Conservation (phyloP, 1,140 invertebrate genomes). For the Micrasema longulum region DNA sequence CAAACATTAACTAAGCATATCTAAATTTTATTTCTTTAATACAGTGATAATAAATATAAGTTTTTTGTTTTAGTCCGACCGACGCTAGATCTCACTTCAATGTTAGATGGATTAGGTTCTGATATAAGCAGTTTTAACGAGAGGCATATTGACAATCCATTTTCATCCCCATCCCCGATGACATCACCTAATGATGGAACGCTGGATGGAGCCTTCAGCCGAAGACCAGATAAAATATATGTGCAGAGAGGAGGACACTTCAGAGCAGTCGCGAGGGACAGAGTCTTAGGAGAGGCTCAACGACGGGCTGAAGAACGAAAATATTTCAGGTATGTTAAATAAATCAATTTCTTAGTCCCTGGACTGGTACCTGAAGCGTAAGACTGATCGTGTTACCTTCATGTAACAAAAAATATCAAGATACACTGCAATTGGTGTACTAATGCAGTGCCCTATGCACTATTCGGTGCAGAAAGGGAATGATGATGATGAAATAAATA, state of each 20-base stretch:
- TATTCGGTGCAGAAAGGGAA: too few species aligned
- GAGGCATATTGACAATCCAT: slow-evolving; percentile 67
- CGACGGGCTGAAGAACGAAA: slow-evolving; percentile 63
- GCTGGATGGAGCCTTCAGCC: slow-evolving; percentile 58
- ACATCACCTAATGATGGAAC: slow-evolving; percentile 67
- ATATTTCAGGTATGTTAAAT: slow-evolving; percentile 63
- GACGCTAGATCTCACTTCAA: slow-evolving; percentile 61
- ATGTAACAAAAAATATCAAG: too few species aligned
- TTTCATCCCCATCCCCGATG: slow-evolving; percentile 66
- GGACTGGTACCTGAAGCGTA: too few species aligned
- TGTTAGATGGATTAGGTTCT: slow-evolving; percentile 64
- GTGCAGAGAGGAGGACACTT: slow-evolving; percentile 67
- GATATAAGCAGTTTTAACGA: slow-evolving; percentile 63
- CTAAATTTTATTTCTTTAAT: too few species aligned
- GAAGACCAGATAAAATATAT: slow-evolving; percentile 64
- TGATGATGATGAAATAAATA: background rate
- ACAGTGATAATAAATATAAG: background rate
- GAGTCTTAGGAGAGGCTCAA: slow-evolving; percentile 62
- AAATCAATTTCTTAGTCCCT: background rate
- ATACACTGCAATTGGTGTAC: too few species aligned
- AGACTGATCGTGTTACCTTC: too few species aligned
- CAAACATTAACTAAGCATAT: too few species aligned
- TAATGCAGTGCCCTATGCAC: too few species aligned
- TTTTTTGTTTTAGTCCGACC: slow-evolving; percentile 59
- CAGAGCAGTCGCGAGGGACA: slow-evolving; percentile 63